Conservation (phyloP, 2,888 invertebrate genomes). For the Junonia oenone region DNA sequence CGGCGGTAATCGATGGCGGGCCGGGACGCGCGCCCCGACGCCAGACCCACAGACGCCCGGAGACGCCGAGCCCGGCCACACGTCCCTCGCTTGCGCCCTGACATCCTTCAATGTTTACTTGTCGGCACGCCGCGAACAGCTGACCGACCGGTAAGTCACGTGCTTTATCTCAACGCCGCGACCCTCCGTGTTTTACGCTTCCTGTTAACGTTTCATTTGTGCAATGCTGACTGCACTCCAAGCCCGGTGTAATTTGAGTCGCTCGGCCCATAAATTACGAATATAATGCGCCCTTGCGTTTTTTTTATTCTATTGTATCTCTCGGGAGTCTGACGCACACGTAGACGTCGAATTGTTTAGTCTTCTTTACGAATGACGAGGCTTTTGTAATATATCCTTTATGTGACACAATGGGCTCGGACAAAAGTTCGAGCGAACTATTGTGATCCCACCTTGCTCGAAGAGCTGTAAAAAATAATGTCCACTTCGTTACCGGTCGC, state of each 20-base stretch:
- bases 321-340: slow-evolving; percentile 45
- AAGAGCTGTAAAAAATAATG: slow-evolving; percentile 54
- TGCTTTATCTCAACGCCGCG: slow-evolving; percentile 44
- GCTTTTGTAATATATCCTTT: slow-evolving; percentile 73
- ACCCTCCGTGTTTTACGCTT: slow-evolving; percentile 42
- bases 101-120: slow-evolving; percentile 74
- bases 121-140: slow-evolving; percentile 68
- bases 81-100: slow-evolving; percentile 54
- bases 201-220: slow-evolving; percentile 48
- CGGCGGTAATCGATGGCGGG: slow-evolving; percentile 61
- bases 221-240: slow-evolving; percentile 58
- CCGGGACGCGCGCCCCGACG: slow-evolving; percentile 77
- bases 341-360: slow-evolving; percentile 56
- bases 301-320: slow-evolving; percentile 56
- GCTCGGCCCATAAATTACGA: slow-evolving; percentile 61
- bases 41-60: slow-evolving; percentile 79
- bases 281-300: slow-evolving; percentile 71
- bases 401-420: slow-evolving; percentile 62
- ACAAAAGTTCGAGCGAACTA: slow-evolving; percentile 60
- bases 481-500: slow-evolving; percentile 53
- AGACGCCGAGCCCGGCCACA: slow-evolving; percentile 74
- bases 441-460: slow-evolving; percentile 46
- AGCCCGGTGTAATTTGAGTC: slow-evolving; percentile 45
- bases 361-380: slow-evolving; percentile 59
- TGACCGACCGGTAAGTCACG: slow-evolving; percentile 78